Evolutionary conservation across 2,888 invertebrate species (phyloP), one percentile per base, ranked within the genome.

Genomic region (Lagria hirta): DNA sequence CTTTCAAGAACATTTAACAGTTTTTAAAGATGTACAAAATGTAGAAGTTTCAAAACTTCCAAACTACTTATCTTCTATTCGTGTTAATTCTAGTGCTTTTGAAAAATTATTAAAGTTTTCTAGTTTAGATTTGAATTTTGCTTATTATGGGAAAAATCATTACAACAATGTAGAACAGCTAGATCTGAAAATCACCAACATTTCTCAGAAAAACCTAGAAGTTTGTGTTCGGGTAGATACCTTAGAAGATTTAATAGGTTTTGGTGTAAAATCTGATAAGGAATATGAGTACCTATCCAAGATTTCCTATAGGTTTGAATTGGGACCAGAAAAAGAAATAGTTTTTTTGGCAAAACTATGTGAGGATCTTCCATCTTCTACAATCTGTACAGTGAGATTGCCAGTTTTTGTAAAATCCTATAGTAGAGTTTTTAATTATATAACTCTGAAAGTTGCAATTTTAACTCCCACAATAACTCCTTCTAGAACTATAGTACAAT

Each of bases 391-490:
- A 1, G 38, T 52, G 8, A 57, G 65, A 35, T 46, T 66, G 2
- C 69, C 73, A 2, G 66, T 73, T 44, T 68, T 65, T 21, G 47
- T 73, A 1, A 51, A 51, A 20, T 54, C 59, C n/a, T 58, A 65
- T 43, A 60, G 57, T 1, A 40, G 40, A 11, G 48, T 65, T 7
- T 73, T 69, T 36, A 73, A 71, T 51, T 63, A 60, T 50, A 38
- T 74, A 14, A 53, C 45, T 22, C 37, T 74, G 2, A 29, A 43
- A 2, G 73, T 69, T 11, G 32, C 34, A 4, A 59, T 64, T 47
- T 52, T 55, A 2, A 34, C 18, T 8, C 60, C 66, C 2, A 46
- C 36, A 1, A 69, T 73, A n/a, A 51, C 52, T 0, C 40, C 59
- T 4, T 50, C 62, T 8, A 44, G 42, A 5, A 45, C 44, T 1